Conservation (phyloP, 2,113 vertebrate species). For the Dasyurus viverrinus region DNA sequence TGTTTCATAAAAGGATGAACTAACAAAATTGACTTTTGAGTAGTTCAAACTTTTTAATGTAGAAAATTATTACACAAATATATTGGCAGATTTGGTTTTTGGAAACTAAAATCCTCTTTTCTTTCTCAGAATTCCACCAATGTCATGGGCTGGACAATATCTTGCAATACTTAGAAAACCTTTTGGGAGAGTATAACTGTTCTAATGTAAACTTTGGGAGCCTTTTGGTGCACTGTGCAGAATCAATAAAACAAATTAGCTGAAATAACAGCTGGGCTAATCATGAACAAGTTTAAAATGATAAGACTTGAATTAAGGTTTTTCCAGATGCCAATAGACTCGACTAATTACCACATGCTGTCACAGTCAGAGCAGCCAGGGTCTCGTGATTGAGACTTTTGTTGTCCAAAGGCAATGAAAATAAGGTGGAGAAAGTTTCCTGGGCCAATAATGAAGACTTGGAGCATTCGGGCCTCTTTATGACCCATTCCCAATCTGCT, state of each 20-base stretch:
- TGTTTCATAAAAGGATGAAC: constrained; percentile 59
- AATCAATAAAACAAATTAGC: constrained; percentile 57
- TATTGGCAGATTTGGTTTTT: not conserved
- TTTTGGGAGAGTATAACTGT: constrained; percentile 50
- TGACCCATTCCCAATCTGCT: constrained; percentile 1
- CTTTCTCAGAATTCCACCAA: not conserved
- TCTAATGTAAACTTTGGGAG: not conserved
- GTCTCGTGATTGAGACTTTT: constrained; percentile 80
- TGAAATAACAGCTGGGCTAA: constrained; percentile 59
- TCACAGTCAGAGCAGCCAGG: constrained; percentile 81
- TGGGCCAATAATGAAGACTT: constrained; percentile 35
- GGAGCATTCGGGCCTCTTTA: not conserved
- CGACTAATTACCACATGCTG: constrained; percentile 86
- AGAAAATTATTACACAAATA: constrained; percentile 42
- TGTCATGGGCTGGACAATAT: fast-evolving
- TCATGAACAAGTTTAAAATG: constrained; percentile 59
- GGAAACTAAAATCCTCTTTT: not conserved
- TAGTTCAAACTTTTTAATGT: constrained; percentile 51
- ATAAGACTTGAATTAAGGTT: constrained; percentile 43
- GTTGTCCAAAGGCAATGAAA: constrained; percentile 42
- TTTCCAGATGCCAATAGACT: constrained; percentile 50
- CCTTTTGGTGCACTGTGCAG: constrained; percentile 24
- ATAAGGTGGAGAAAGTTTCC: constrained; percentile 9
- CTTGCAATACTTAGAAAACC: constrained; percentile 50
- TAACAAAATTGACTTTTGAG: constrained; percentile 56